Conservation (phyloP, 2,888 invertebrate species). For the Drosophila cyrtoloma region DNA sequence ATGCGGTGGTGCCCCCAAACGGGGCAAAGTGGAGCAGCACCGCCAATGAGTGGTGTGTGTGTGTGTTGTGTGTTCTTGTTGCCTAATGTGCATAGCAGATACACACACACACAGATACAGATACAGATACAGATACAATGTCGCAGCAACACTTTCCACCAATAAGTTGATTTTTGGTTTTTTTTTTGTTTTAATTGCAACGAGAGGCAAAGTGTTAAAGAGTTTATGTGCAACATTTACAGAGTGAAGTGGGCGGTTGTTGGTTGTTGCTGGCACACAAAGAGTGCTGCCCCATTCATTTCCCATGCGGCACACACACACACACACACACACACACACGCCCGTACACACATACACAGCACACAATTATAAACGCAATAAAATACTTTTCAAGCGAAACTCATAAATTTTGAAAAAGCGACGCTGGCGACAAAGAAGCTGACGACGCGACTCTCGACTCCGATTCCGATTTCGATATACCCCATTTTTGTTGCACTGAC, state of each 20-base stretch:
- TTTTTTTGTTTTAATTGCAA: conserved; percentile 73
- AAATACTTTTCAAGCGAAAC: conserved; percentile 83
- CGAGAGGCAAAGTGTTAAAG: conserved; percentile 83
- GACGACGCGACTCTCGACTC: conserved; percentile 54
- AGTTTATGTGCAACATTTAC: conserved; percentile 84
- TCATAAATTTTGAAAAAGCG: conserved; percentile 82
- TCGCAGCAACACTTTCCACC: conserved; percentile 62
- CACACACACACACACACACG: conserved; percentile 34
- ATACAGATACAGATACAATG: conserved; percentile 60
- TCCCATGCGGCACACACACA: conserved; percentile 67
- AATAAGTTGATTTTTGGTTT: conserved; percentile 65
- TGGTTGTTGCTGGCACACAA: conserved; percentile 28
- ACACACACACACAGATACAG: conserved; percentile 60
- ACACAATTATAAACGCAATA: conserved; percentile 82
- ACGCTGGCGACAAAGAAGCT: conserved; percentile 75
- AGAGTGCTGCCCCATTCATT: conserved; percentile 65
- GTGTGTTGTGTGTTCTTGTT: conserved; percentile 11
- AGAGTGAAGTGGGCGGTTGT: conserved; percentile 32
- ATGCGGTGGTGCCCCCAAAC: conserved; percentile 75
- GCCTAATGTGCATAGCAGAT: conserved; percentile 67
- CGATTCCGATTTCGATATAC: conserved; percentile 19
- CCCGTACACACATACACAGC: conserved; percentile 34
- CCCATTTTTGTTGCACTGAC: conserved; percentile 57
- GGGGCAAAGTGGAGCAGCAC: conserved; percentile 71
- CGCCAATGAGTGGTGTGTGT: conserved; percentile 6